Evolutionary conservation across 2,797 vertebrate genomes (phyloP), one percentile per base, ranked within the genome.

Genomic region (Halcyon badia): DNA sequence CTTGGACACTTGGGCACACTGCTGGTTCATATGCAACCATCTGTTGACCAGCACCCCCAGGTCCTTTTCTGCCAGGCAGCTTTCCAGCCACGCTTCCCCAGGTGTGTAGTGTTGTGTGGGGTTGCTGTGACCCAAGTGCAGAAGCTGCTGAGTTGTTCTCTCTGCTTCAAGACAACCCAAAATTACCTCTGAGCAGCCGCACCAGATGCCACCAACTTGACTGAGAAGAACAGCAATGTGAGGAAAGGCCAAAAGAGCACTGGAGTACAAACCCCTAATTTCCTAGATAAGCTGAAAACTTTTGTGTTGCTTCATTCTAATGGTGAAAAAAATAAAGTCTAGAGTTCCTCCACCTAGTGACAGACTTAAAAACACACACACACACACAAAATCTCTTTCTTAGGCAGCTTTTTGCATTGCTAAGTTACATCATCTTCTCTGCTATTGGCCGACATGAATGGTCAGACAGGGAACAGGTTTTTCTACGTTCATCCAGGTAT

Each of bases 171-270:
- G 46, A 9, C 48, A 68, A 41, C 26, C 9, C 42, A 22, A 76
- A 72, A 37, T 15, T 13, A 15, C 3, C 35, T 57, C 64, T 21
- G 17, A 88, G 61, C 25, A 70, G 7, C 22, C 4, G 13, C 46
- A 69, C 25, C 39, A 42, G 48, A 37, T 6, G 11, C 4, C 35
- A 75, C 7, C 30, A 14, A 15, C 31, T 30, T 60, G n/a, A 33
- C 37, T 1, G 14, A 82, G 11, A 58, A 71, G 26, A 86, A 41
- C 8, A 5, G 0, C 4, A 2, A 48, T 0, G 0, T 31, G 28
- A 60, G 7, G 14, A 87, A 64, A 89, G 14, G 18, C 9, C 33
- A 54, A 35, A 83, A 22, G 4, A 52, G 10, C 3, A 1, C 44
- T 68, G 24, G 19, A 84, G n/a, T 33, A 78, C 19, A 44, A 71